Conservation (phyloP, 2,113 vertebrate species). For the Dunckerocampus dactyliophorus region DNA sequence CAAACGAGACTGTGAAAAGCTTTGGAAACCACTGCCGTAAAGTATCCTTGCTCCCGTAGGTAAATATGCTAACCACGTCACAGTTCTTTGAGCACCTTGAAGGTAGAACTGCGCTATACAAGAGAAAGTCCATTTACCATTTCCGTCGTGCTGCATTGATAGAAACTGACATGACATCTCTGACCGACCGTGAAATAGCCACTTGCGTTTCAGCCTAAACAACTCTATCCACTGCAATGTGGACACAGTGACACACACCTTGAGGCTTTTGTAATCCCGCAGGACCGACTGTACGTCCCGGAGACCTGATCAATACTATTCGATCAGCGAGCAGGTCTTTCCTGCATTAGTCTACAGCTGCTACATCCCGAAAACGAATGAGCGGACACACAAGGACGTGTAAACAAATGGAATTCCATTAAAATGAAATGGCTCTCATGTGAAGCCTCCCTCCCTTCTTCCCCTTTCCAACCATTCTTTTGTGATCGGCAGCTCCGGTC, state of each 20-base stretch:
- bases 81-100: no score
- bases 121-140: no score
- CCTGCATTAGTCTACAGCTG: slow-evolving; percentile 20
- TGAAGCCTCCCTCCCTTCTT: slow-evolving; percentile 2
- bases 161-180: slow-evolving; percentile 52
- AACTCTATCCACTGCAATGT: slow-evolving; percentile 54
- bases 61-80: no score
- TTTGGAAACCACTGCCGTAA: no score
- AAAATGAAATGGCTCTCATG: slow-evolving; percentile 27
- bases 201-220: slow-evolving; percentile 59
- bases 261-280: slow-evolving; percentile 24
- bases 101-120: no score
- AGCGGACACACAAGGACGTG: slow-evolving; percentile 25
- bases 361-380: slow-evolving; percentile 44
- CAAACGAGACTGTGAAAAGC: no score
- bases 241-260: slow-evolving; percentile 14
- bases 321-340: slow-evolving; percentile 52
- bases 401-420: slow-evolving; percentile 56
- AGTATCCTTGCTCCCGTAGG: no score
- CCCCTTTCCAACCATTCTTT: no score
- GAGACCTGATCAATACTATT: slow-evolving; percentile 66
- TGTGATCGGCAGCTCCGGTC: slow-evolving; percentile 36
- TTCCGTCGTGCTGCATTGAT: slow-evolving; percentile 37
- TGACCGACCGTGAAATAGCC: slow-evolving; percentile 64
- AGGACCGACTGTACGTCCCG: slow-evolving; percentile 42